A percentile compares a stretch with the other conserved stretches of the same genome.
Conservation (phyloP, 2,797 vertebrate genomes). For the Aplochiton taeniatus region DNA sequence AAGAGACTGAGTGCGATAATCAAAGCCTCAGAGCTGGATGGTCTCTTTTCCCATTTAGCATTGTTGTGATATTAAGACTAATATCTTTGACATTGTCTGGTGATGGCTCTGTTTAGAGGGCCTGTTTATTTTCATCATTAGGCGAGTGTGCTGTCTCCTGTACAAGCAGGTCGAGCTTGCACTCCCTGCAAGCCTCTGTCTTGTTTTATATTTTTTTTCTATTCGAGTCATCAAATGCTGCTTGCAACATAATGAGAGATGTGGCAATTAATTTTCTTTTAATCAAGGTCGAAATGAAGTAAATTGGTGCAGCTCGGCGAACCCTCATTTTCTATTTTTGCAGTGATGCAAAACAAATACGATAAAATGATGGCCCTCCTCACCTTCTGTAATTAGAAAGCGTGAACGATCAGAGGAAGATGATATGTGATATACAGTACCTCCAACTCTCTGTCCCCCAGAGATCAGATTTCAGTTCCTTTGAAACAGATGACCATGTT, state of each 20-base stretch:
- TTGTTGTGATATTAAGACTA: conserved; percentile 55
- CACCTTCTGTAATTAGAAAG: conserved; percentile 99
- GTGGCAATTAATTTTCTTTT: conserved; percentile 99
- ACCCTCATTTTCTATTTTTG: conserved; percentile 99
- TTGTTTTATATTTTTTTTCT: conserved; percentile 72
- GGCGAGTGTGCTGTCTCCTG: conserved; percentile 59
- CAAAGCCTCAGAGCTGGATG: conserved; percentile 51
- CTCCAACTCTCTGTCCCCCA: conserved; percentile 73
- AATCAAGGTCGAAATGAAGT: conserved; percentile 99
- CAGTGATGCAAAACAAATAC: conserved; percentile 99
- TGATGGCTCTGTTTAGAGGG: conserved; percentile 58
- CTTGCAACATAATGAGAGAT: conserved; percentile 98
- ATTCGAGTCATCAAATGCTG: conserved; percentile 90
- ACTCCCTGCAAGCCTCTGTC: conserved; percentile 62
- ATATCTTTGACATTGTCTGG: conserved; percentile 63
- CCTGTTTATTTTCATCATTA: conserved; percentile 74
- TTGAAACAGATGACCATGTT: conserved; percentile 83
- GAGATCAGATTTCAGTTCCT: conserved; percentile 85
- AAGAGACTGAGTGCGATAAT: conserved; percentile 34
- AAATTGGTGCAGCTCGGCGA: conserved; percentile 97
- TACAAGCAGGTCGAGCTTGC: conserved; percentile 68
- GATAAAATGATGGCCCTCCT: conserved; percentile 99
- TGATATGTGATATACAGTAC: conserved; percentile 83
- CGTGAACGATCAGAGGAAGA: conserved; percentile 95
- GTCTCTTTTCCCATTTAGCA: conserved; percentile 51